Evolutionary conservation across 1,140 invertebrate genomes (phyloP), one percentile per base, ranked within the genome.

Genomic region (Ylistrum balloti): DNA sequence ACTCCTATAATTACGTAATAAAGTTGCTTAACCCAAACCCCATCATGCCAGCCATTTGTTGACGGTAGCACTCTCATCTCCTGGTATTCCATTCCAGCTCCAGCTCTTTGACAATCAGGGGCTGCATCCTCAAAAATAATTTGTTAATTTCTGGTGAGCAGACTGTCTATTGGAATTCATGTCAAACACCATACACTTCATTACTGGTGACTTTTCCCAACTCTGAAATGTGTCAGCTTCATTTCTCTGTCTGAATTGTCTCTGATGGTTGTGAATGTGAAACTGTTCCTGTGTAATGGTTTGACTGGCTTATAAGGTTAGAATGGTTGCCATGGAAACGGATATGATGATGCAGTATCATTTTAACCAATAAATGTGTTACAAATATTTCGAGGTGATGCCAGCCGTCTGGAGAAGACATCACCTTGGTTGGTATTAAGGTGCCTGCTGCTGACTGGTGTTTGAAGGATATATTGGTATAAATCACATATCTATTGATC

Each of bases 331-430:
- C 56, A 11, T 74, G 56, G 56, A 74, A n/a, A 74, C n/a, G 5
- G 56, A n/a, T 74, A 74, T 74, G 56, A 28, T 74, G 56, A 74
- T 74, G 56, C n/a, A 11, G n/a, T n/a, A n/a, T 74, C 56, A 74
- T 74, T 74, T 74, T 74, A 74, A 74, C 56, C 56, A 74, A 5
- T 74, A 74, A 74, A 74, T 74, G 56, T 74, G 56, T 74, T 74
- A 74, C 56, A 74, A n/a, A 74, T 74, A 74, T 74, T 74, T 74
- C n/a, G 56, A 74, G 56, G 22, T 74, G 56, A 74, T n/a, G 17
- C 17, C 22, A 74, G 56, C n/a, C 22, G n/a, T n/a, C 56, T 74
- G 56, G 56, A 28, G 56, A n/a, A 74, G 22, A 28, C n/a, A 74
- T 74, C 22, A 7, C n/a, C 56, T 74, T 74, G 56, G 56, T 74